phyloP scores from a whole-genome alignment of 2,888 invertebrate genomes.

The Osmoderma eremita region DNA sequence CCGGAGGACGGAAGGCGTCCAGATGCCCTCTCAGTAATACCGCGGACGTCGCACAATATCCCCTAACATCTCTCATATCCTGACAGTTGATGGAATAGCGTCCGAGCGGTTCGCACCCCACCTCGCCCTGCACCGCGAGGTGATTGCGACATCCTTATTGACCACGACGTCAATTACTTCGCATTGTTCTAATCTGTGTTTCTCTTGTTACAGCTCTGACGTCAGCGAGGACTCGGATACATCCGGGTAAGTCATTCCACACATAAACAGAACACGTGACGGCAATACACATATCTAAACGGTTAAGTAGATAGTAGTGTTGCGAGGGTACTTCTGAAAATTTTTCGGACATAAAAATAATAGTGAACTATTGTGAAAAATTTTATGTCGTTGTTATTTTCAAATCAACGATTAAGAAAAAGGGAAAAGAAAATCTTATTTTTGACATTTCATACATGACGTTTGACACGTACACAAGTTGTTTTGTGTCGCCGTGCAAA shows the following conservation, averaged over 20 bases:
- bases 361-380: too few relatives aligned
- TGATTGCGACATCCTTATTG: constrained; percentile 46
- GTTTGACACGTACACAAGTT: too few relatives aligned
- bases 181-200: constrained; percentile 52
- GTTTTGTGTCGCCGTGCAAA: too few relatives aligned
- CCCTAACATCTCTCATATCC: constrained; percentile 43
- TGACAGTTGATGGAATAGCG: constrained; percentile 38
- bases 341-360: too few relatives aligned
- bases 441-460: too few relatives aligned
- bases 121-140: constrained; percentile 38
- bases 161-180: constrained; percentile 48
- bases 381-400: too few relatives aligned
- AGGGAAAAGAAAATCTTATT: too few relatives aligned
- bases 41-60: constrained; percentile 40
- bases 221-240: constrained; percentile 52
- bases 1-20: constrained; percentile 22
- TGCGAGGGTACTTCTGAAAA: too few relatives aligned
- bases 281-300: too few relatives aligned
- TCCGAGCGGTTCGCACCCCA: constrained; percentile 30
- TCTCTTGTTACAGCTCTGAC: constrained; percentile 57
- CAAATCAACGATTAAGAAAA: too few relatives aligned
- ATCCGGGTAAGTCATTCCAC: constrained; percentile 53
- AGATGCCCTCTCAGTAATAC: constrained; percentile 1
- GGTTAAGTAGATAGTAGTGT: too few relatives aligned
- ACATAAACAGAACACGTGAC: too few relatives aligned